phyloP scores from a whole-genome alignment of 1,140 invertebrate genomes.

The Caenorhabditis briggsae region DNA sequence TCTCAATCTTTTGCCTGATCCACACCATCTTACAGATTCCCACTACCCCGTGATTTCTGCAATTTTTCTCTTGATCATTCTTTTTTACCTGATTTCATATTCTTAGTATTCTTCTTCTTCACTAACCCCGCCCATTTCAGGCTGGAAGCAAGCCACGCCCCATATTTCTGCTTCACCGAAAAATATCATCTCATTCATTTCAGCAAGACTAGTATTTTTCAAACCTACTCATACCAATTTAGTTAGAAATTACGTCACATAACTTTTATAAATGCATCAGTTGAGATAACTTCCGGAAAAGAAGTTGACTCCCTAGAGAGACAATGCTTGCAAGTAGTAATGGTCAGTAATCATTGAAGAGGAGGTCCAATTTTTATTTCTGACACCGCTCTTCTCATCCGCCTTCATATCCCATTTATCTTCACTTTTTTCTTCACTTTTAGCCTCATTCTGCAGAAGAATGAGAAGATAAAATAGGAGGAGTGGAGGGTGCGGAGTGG shows the following conservation, averaged over 20 bases:
- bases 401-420: background rate
- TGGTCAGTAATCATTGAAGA: background rate
- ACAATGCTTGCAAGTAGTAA: background rate
- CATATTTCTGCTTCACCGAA: background rate
- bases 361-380: background rate
- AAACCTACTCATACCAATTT: background rate
- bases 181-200: background rate
- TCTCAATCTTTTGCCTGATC: background rate
- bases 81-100: background rate
- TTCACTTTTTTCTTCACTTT: background rate
- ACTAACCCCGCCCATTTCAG: background rate
- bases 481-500: background rate
- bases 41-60: background rate
- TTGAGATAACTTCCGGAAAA: conserved; percentile 9
- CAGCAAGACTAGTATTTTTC: background rate
- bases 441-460: background rate
- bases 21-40: background rate
- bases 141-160: background rate
- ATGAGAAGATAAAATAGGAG: background rate
- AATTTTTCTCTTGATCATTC: background rate
- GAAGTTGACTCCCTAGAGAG: background rate
- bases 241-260: background rate
- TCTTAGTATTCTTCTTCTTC: background rate
- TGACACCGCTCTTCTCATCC: background rate
- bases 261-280: background rate